Percentiles rank a stretch among this genome's conserved stretches.
Conservation (phyloP, 2,113 vertebrate genomes). For the Taurulus bubalis region DNA sequence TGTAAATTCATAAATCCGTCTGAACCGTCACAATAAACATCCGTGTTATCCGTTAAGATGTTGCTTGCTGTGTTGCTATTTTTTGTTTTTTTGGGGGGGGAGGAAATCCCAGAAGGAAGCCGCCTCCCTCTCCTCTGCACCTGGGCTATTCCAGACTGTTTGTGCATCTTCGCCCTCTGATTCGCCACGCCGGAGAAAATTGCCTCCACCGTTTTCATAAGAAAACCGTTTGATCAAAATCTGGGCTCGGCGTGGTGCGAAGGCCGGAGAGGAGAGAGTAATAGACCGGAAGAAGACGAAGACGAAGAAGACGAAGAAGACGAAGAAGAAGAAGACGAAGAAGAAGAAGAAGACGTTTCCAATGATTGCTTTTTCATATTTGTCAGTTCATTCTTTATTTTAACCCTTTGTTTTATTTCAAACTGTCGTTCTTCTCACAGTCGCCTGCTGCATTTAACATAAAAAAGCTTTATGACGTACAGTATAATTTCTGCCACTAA, state of each 20-base stretch:
- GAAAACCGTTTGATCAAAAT: slow-evolving; percentile 38
- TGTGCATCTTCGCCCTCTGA: slow-evolving; percentile 16
- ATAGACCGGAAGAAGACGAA: background rate
- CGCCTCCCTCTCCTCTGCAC: too few species aligned
- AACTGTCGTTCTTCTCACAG: background rate
- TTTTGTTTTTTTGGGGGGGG: too few species aligned
- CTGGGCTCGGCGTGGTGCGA: slow-evolving; percentile 17
- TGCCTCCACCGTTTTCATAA: slow-evolving; percentile 34
- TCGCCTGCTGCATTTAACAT: background rate
- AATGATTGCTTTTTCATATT: background rate
- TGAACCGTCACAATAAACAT: background rate
- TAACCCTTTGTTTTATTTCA: too few species aligned
- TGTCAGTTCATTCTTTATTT: background rate
- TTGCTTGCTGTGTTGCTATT: background rate
- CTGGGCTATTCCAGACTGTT: slow-evolving; percentile 9
- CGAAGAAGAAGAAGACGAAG: too few species aligned
- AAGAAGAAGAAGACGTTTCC: background rate
- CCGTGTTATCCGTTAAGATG: background rate
- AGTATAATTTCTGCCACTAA: too few species aligned
- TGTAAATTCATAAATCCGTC: background rate
- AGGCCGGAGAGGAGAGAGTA: slow-evolving; percentile 2
- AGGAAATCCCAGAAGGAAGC: too few species aligned
- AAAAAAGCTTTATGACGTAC: too few species aligned
- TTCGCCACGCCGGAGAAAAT: slow-evolving; percentile 48
- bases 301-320: too few species aligned